Conservation (phyloP, 64 coral and sea anemone genomes). For the Cladopsammia gracilis region DNA sequence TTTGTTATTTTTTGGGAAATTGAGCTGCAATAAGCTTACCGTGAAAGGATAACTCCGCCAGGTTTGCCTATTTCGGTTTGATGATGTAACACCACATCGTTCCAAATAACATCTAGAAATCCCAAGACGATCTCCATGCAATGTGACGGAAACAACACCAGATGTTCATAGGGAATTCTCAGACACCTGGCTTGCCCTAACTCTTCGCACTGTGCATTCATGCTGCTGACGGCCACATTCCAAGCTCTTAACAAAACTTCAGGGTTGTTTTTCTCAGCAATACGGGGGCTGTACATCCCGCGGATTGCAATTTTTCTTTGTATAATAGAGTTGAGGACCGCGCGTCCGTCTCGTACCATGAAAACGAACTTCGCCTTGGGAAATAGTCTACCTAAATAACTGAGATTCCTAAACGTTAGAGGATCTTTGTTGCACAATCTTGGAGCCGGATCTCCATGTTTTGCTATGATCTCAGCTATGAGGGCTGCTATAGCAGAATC, state of each 20-base stretch:
- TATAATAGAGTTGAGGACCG: conserved; percentile 89
- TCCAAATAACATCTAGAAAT: conserved; percentile 84
- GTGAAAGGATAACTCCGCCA: conserved; percentile 85
- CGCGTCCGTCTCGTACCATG: conserved; percentile 92
- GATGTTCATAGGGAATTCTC: conserved; percentile 85
- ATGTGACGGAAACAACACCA: conserved; percentile 73
- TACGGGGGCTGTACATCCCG: conserved; percentile 10
- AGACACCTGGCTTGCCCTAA: conserved; percentile 71
- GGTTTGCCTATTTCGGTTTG: conserved; percentile 69
- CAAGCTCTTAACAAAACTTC: conserved; percentile 72
- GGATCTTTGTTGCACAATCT: conserved; percentile 96
- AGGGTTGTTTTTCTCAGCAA: conserved; percentile 34
- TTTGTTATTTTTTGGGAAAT: not conserved
- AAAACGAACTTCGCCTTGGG: conserved; percentile 94
- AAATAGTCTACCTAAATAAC: conserved; percentile 88
- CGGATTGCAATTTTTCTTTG: conserved; percentile 80
- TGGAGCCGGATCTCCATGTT: conserved; percentile 66
- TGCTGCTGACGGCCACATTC: conserved; percentile 65
- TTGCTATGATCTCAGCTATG: conserved; percentile 84
- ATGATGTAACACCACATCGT: conserved; percentile 89
- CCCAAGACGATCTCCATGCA: conserved; percentile 79
- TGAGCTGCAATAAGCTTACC: conserved; percentile 26
- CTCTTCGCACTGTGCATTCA: conserved; percentile 75
- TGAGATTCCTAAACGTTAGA: conserved; percentile 86
- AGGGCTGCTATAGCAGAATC: conserved; percentile 85